These are phyloP conservation scores for Speoplatyrhinus poulsoni DNA, from an alignment of 2,113 vertebrate genomes.

Conservation along the genomic window DNA sequence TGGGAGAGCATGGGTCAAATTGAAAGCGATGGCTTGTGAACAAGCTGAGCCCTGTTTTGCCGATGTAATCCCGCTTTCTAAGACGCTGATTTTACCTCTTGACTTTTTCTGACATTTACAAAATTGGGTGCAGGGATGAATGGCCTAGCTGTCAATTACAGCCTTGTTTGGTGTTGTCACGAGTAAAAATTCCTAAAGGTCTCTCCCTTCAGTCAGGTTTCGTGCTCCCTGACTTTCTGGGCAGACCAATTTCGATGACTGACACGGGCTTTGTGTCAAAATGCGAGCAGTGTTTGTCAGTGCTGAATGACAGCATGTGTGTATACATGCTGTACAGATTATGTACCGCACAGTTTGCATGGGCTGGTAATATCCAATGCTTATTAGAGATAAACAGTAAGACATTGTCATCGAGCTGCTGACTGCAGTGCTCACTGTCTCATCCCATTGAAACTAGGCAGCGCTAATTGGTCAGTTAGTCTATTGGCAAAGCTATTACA, in stretches of 20 bases:
- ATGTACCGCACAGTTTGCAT: slow-evolving; percentile 30
- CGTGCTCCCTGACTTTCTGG: slow-evolving; percentile 17
- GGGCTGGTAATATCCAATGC: slow-evolving; percentile 34
- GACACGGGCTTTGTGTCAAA: slow-evolving; percentile 50
- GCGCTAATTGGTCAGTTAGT: slow-evolving; percentile 32
- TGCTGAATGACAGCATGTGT: slow-evolving; percentile 51
- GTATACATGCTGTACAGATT: slow-evolving; percentile 60
- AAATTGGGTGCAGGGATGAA: slow-evolving; percentile 40
- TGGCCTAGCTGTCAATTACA: slow-evolving; percentile 62
- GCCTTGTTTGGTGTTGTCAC: slow-evolving; percentile 48
- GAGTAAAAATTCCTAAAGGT: slow-evolving; percentile 57
- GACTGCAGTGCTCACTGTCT: slow-evolving; percentile 20
- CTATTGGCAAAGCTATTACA: slow-evolving; percentile 19
- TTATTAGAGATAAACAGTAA: slow-evolving; percentile 69
- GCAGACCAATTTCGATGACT: slow-evolving; percentile 35
- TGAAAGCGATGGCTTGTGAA: slow-evolving; percentile 40
- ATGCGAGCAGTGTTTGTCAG: slow-evolving; percentile 35
- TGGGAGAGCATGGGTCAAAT: slow-evolving; percentile 33
- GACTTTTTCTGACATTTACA: slow-evolving; percentile 64
- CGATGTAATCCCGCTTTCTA: slow-evolving; percentile 17
- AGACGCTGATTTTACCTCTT: slow-evolving; percentile 51
- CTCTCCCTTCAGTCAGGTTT: slow-evolving; percentile 45
- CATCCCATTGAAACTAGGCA: slow-evolving; percentile 30
- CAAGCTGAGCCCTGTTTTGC: slow-evolving; percentile 31
- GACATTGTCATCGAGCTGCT: slow-evolving; percentile 30